Evolutionary conservation across 2,113 vertebrate species (phyloP).

Genomic region (Daphoenositta chrysoptera): DNA sequence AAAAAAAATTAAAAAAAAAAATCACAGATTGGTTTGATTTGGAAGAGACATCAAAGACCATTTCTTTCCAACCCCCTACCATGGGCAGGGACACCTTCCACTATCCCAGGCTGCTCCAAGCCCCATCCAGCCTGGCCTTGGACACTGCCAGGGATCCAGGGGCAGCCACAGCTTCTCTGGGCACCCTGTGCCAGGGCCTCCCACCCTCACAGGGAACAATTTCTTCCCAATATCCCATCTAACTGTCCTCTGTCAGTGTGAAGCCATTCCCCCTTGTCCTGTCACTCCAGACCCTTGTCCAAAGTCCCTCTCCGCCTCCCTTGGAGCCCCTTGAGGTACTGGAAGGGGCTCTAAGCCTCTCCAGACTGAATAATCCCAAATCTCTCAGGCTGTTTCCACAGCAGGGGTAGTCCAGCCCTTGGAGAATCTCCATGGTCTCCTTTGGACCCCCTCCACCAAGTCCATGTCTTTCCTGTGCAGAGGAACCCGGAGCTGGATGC

Average conservation of each 20-base stretch:
- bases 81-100: not conserved
- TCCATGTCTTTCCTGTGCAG: not conserved
- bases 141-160: not conserved
- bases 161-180: not conserved
- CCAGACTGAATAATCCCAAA: not conserved
- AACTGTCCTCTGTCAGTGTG: accelerated
- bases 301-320: not conserved
- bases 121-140: accelerated
- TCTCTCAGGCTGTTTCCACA: not conserved
- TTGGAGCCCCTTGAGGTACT: not conserved
- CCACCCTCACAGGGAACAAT: accelerated
- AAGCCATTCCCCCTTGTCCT: not conserved
- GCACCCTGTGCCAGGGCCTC: not conserved
- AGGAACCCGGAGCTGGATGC: not conserved
- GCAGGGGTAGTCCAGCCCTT: not conserved
- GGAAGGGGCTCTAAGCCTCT: not conserved
- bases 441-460: no score
- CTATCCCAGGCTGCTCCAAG: accelerated
- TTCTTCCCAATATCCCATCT: accelerated
- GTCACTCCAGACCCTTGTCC: not conserved
- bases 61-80: accelerated
- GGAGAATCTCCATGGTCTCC: not conserved
- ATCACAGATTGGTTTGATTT: not conserved
- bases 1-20: not conserved
- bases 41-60: not conserved